Conservation (phyloP, 2,888 invertebrate genomes). For the Dione vanillae region DNA sequence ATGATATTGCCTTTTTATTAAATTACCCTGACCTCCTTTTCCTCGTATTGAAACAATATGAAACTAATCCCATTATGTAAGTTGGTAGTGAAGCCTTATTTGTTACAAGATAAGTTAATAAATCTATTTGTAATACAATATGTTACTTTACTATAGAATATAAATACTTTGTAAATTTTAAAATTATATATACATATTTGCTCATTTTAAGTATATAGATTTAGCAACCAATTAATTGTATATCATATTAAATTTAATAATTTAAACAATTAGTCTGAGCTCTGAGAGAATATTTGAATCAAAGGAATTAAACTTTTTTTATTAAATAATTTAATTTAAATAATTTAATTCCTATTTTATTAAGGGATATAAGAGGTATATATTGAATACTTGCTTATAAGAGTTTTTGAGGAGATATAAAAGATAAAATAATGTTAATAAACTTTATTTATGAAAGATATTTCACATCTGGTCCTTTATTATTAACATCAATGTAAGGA, state of each 20-base stretch:
- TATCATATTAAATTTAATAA: too few relatives aligned
- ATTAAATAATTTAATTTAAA: too few relatives aligned
- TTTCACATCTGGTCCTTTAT: constrained; percentile 52
- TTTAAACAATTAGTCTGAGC: too few relatives aligned
- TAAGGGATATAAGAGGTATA: too few relatives aligned
- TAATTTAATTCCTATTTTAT: too few relatives aligned
- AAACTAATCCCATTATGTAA: constrained; percentile 23
- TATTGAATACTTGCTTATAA: not conserved
- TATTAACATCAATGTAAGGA: constrained; percentile 46
- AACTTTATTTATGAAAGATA: constrained; percentile 52
- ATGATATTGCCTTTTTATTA: constrained; percentile 53
- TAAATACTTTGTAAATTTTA: not conserved
- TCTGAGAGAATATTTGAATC: too few relatives aligned
- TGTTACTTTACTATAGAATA: not conserved
- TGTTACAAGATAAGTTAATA: constrained; percentile 14
- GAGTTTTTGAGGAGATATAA: not conserved
- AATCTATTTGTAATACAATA: constrained; percentile 8
- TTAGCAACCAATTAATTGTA: too few relatives aligned
- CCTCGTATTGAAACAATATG: not conserved
- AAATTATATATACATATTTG: not conserved
- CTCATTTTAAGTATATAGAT: not conserved
- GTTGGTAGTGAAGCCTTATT: constrained; percentile 35
- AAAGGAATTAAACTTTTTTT: too few relatives aligned
- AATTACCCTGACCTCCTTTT: constrained; percentile 16
- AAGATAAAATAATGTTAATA: constrained; percentile 33